phyloP scores from a whole-genome alignment of 1,140 invertebrate species.

The Lethrus apterus region DNA sequence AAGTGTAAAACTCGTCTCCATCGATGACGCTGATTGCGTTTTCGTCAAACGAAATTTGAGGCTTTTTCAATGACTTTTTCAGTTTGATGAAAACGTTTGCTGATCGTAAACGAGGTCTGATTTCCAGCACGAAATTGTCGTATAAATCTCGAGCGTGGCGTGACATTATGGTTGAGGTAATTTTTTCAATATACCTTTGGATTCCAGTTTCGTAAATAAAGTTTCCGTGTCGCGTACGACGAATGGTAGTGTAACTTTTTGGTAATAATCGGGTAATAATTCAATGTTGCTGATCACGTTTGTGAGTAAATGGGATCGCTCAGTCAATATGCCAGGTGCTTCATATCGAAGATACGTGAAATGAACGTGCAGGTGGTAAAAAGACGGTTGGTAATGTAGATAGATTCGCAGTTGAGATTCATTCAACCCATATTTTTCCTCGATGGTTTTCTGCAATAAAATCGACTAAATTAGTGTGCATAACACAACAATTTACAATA shows the following conservation, averaged over 20 bases:
- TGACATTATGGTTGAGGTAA: conserved; percentile 6
- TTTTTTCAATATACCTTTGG: conserved; percentile 37
- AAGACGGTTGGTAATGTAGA: conserved; percentile 94
- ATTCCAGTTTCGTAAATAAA: conserved; percentile 46
- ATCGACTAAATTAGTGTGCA: conserved; percentile 19
- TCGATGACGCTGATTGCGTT: conserved; percentile 40
- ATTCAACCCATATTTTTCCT: conserved; percentile 69
- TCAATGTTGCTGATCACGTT: conserved; percentile 90
- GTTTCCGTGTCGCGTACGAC: conserved; percentile 56
- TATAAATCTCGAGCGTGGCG: conserved; percentile 11
- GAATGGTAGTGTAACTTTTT: conserved; percentile 69
- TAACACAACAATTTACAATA: too few species aligned
- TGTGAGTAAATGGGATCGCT: conserved; percentile 78
- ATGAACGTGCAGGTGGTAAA: conserved; percentile 94
- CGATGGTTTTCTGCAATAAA: conserved; percentile 60
- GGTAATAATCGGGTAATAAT: conserved; percentile 74
- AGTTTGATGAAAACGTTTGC: conserved; percentile 50
- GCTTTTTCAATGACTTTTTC: conserved; percentile 36
- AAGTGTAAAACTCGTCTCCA: conserved; percentile 24
- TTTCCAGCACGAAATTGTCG: conserved; percentile 46
- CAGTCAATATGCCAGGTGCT: conserved; percentile 65
- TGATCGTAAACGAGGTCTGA: conserved; percentile 46
- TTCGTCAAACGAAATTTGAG: conserved; percentile 22
- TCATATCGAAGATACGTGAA: conserved; percentile 80
- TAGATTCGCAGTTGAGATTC: conserved; percentile 72